These are phyloP conservation scores for Eleutherodactylus coqui DNA, from an alignment of 2,797 vertebrate genomes.

Conservation along the genomic window DNA sequence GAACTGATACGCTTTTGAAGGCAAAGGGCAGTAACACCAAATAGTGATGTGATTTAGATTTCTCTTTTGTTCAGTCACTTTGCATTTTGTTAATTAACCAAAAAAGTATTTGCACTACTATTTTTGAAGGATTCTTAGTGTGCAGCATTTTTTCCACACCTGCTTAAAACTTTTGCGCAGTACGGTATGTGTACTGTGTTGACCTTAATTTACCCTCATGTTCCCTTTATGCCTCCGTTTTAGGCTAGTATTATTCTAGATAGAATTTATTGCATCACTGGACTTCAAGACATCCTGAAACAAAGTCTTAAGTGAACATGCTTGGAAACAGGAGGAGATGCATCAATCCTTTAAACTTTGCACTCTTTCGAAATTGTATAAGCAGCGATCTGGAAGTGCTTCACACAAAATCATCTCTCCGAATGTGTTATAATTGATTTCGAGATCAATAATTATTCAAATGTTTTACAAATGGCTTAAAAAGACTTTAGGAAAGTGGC, in stretches of 20 bases:
- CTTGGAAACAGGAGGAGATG: slow-evolving; percentile 10
- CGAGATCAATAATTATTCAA: slow-evolving; percentile 36
- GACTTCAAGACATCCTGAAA: background rate
- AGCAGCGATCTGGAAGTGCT: slow-evolving; percentile 53
- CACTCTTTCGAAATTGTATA: slow-evolving; percentile 50
- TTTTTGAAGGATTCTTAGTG: too few species aligned
- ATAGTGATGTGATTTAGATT: too few species aligned
- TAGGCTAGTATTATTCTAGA: background rate
- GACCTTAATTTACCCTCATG: too few species aligned
- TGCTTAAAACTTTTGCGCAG: too few species aligned
- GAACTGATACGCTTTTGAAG: too few species aligned
- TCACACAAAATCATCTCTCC: slow-evolving; percentile 12
- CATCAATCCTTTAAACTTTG: slow-evolving; percentile 46
- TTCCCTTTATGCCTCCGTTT: background rate
- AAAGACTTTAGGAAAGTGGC: slow-evolving; percentile 25
- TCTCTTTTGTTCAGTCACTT: too few species aligned
- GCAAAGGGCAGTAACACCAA: too few species aligned
- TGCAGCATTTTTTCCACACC: too few species aligned
- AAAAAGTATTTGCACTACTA: too few species aligned
- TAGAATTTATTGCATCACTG: background rate
- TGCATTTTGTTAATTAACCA: too few species aligned
- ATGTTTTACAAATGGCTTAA: slow-evolving; percentile 29
- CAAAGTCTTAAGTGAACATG: background rate
- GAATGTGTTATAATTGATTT: slow-evolving; percentile 56
- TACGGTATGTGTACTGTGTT: too few species aligned